A percentile compares a stretch with the other conserved stretches of the same genome.
Evolutionary conservation across 1,140 invertebrate species (phyloP).

Genomic region (Wiebesia pumilae): DNA sequence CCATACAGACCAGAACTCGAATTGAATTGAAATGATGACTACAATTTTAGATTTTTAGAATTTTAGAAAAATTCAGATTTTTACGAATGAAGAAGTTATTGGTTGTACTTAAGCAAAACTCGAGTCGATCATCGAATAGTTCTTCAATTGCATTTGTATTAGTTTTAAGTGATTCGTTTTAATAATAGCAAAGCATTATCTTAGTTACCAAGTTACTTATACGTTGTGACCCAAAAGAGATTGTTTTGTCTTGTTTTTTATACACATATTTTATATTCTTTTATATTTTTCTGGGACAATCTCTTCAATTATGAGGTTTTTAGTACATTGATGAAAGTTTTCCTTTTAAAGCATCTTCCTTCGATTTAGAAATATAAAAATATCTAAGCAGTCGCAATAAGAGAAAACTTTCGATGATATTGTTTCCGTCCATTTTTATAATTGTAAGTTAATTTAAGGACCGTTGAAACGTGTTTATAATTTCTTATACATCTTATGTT

Average conservation of each 20-base stretch:
- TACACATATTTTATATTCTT: conserved; percentile 25
- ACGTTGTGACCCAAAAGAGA: conserved; percentile 19
- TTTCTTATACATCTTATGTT: not conserved
- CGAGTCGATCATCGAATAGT: conserved; percentile 35
- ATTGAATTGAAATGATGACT: conserved; percentile 59
- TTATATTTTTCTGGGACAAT: not conserved
- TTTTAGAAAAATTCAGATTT: not conserved
- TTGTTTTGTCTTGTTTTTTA: conserved; percentile 12
- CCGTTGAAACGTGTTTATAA: conserved; percentile 1
- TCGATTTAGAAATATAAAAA: not conserved
- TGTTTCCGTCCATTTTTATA: conserved; percentile 49
- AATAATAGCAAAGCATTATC: not conserved
- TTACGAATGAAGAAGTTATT: not conserved
- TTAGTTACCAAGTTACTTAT: conserved; percentile 38
- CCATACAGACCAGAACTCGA: conserved; percentile 69
- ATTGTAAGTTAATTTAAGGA: conserved; percentile 22
- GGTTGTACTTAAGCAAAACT: conserved; percentile 47
- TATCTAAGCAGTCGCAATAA: conserved; percentile 21
- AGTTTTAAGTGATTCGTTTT: conserved; percentile 18
- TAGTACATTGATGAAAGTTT: no score
- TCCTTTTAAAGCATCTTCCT: not conserved
- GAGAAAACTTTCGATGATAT: conserved; percentile 18
- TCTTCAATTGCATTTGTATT: conserved; percentile 31
- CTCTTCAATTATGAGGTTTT: not conserved
- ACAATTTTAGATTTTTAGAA: not conserved